A percentile compares a stretch with the other conserved stretches of the same genome.
These are phyloP conservation scores for Porites evermanni DNA, from an alignment of 92 coral and sea anemone genomes.

Conservation along the genomic window DNA sequence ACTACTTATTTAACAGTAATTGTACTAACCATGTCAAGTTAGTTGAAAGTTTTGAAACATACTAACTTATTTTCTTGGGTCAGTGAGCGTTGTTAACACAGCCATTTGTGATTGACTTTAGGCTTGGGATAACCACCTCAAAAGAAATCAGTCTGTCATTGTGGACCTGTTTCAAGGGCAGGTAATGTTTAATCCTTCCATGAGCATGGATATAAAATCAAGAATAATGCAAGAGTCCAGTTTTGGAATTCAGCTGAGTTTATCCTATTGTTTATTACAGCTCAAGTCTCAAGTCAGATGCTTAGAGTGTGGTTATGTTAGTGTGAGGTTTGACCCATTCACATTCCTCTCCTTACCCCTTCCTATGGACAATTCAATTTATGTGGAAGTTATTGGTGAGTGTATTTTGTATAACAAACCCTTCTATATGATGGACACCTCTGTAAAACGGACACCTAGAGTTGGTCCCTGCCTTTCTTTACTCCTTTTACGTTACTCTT, in stretches of 20 bases:
- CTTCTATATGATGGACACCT: too few species aligned
- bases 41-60: too few species aligned
- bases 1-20: too few species aligned
- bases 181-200: slow-evolving; percentile 53
- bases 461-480: too few species aligned
- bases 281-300: slow-evolving; percentile 95
- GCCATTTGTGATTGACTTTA: slow-evolving; percentile 29
- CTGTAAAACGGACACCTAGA: too few species aligned
- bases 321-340: slow-evolving; percentile 97
- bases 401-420: background rate
- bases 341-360: slow-evolving; percentile 97
- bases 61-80: too few species aligned
- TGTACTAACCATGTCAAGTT: too few species aligned
- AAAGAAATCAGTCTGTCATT: slow-evolving; percentile 95
- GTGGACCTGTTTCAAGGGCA: slow-evolving; percentile 99
- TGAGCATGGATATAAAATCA: background rate
- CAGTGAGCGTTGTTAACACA: background rate
- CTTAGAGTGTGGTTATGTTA: slow-evolving; percentile 93
- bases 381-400: slow-evolving; percentile 95
- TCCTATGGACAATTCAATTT: slow-evolving; percentile 97
- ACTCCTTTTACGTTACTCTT: too few species aligned
- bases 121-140: slow-evolving; percentile 99
- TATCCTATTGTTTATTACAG: slow-evolving; percentile 39
- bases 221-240: too few species aligned
- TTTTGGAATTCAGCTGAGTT: too few species aligned